These are phyloP conservation scores for Notarius quadriscutis DNA, from an alignment of 2,113 vertebrate genomes.

Conservation along the genomic window DNA sequence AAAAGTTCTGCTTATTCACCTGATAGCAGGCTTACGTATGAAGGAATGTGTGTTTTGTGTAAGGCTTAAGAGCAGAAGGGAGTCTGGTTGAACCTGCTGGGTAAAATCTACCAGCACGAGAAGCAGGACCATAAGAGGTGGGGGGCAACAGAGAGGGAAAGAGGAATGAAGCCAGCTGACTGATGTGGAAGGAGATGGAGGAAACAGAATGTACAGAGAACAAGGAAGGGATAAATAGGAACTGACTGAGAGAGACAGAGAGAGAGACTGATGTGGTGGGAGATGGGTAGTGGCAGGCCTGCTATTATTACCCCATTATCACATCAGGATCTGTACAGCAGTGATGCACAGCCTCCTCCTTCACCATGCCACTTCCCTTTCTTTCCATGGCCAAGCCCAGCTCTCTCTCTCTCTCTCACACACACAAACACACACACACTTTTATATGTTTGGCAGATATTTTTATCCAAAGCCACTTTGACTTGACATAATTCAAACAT, in stretches of 20 bases:
- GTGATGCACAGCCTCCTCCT: constrained; percentile 49
- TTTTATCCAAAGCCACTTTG: neutral
- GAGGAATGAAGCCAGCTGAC: neutral
- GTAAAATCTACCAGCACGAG: neutral
- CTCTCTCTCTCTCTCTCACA: constrained; percentile 14
- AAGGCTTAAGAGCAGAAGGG: neutral
- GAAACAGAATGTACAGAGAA: constrained; percentile 48
- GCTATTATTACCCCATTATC: constrained; percentile 62
- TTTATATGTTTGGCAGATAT: constrained; percentile 5
- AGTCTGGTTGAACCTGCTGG: neutral
- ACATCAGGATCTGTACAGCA: constrained; percentile 57
- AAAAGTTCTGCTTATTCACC: neutral
- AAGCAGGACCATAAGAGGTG: neutral
- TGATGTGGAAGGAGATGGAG: constrained; percentile 33
- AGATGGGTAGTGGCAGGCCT: constrained; percentile 57
- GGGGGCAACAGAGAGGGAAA: neutral
- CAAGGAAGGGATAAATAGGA: constrained; percentile 34
- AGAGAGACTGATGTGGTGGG: constrained; percentile 52
- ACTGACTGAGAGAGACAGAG: constrained; percentile 11
- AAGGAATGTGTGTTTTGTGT: neutral
- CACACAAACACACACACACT: constrained; percentile 20
- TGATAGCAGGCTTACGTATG: neutral
- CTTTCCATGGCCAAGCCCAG: constrained; percentile 51
- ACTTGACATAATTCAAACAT: neutral
- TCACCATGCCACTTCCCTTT: constrained; percentile 44